A percentile compares a stretch with the other conserved stretches of the same genome.
Conservation (phyloP, 2,113 vertebrate genomes). For the Perca schrenkii region DNA sequence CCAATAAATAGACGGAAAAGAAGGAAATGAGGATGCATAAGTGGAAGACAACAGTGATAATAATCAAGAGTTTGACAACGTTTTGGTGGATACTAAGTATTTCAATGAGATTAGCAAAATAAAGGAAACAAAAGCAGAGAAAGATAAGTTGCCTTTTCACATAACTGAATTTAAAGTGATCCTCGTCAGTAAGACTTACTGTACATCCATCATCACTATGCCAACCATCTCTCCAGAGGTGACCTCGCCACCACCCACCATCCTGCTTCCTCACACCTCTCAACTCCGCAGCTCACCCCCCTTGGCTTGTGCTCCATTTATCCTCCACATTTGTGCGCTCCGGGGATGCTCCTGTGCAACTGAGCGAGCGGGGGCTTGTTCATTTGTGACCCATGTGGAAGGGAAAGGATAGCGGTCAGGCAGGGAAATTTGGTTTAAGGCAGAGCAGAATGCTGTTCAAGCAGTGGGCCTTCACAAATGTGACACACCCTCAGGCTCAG, state of each 20-base stretch:
- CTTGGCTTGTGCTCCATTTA: constrained; percentile 26
- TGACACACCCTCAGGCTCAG: constrained; percentile 42
- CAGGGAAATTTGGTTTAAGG: constrained; percentile 22
- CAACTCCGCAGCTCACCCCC: constrained; percentile 1
- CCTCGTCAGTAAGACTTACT: not conserved
- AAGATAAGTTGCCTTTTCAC: not conserved
- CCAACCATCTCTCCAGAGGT: not conserved
- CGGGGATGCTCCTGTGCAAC: constrained; percentile 30
- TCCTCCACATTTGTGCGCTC: constrained; percentile 13
- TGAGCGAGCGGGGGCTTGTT: constrained; percentile 25
- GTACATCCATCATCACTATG: constrained; percentile 5
- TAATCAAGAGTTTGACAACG: not conserved
- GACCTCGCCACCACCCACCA: constrained; percentile 1
- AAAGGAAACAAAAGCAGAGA: not conserved
- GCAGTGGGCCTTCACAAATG: constrained; percentile 57
- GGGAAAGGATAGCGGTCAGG: not conserved
- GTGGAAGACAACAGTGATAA: not conserved
- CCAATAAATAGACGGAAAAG: not conserved
- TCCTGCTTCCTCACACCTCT: constrained; percentile 15
- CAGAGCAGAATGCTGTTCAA: constrained; percentile 30
- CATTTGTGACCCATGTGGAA: constrained; percentile 55
- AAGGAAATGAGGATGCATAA: not conserved
- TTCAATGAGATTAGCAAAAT: not conserved
- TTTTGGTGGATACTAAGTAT: not conserved
- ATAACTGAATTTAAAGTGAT: not conserved